These are phyloP conservation scores for Tillus elongatus DNA, from an alignment of 2,888 invertebrate species.

Conservation along the genomic window DNA sequence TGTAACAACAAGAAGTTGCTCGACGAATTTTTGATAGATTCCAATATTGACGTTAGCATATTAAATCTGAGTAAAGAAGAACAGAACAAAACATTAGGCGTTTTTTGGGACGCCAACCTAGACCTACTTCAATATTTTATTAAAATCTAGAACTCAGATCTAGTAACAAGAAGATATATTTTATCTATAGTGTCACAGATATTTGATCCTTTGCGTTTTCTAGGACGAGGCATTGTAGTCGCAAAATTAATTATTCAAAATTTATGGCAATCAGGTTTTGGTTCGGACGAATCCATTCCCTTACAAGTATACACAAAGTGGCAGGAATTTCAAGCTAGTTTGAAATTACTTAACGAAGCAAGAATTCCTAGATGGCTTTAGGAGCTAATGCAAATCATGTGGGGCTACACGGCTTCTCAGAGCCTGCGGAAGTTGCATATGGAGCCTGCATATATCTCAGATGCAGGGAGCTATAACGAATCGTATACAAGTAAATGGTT, in stretches of 20 bases:
- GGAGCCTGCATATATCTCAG: not conserved
- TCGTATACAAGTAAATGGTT: not conserved
- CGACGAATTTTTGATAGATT: not conserved
- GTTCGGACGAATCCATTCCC: not conserved
- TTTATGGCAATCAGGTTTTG: not conserved
- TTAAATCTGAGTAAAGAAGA: not conserved
- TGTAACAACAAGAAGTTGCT: constrained; percentile 1
- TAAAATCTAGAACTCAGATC: not conserved
- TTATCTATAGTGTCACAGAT: not conserved
- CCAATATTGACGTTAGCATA: not conserved
- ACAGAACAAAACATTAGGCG: not conserved
- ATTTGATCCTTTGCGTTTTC: not conserved
- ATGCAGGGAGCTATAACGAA: not conserved
- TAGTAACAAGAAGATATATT: not conserved
- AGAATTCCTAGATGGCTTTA: not conserved
- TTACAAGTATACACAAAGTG: not conserved
- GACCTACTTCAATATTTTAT: not conserved
- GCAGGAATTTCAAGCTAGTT: not conserved
- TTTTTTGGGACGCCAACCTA: not conserved
- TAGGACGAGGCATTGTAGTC: not conserved
- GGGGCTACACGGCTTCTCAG: not conserved
- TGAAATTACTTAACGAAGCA: not conserved
- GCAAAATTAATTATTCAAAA: not conserved
- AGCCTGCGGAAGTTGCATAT: not conserved
- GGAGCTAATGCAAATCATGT: not conserved